Conservation (phyloP, 2,888 invertebrate species). For the Eledona agricola region DNA sequence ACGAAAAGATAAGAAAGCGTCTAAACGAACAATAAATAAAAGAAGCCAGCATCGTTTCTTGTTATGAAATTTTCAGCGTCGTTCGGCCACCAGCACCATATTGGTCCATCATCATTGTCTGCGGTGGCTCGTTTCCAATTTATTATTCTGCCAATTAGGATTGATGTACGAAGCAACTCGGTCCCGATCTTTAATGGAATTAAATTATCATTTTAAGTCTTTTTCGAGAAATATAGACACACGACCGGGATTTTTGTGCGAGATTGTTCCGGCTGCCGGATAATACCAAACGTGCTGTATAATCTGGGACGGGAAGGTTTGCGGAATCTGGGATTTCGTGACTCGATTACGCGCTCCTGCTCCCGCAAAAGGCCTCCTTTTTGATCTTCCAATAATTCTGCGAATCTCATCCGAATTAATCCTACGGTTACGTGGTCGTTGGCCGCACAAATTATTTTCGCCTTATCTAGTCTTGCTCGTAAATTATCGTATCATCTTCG, state of each 20-base stretch:
- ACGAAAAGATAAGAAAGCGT: background rate
- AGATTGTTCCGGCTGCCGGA: slow-evolving; percentile 37
- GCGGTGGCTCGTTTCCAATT: slow-evolving; percentile 32
- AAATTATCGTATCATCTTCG: too few relatives aligned
- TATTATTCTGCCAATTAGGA: slow-evolving; percentile 44
- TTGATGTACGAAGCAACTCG: slow-evolving; percentile 37
- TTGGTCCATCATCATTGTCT: slow-evolving; percentile 35
- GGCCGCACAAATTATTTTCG: too few relatives aligned
- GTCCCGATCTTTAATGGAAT: slow-evolving; percentile 43
- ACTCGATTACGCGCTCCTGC: slow-evolving; percentile 34
- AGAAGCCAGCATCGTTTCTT: slow-evolving; percentile 2
- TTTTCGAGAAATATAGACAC: slow-evolving; percentile 44
- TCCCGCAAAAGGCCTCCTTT: too few relatives aligned
- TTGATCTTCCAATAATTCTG: too few relatives aligned
- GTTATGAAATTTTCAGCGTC: slow-evolving; percentile 15
- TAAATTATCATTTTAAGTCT: slow-evolving; percentile 46
- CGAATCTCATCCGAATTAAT: too few relatives aligned
- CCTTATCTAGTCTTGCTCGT: too few relatives aligned
- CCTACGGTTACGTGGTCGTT: too few relatives aligned
- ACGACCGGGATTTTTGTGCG: slow-evolving; percentile 39
- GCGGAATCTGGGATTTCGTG: slow-evolving; percentile 44
- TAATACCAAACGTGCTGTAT: slow-evolving; percentile 44
- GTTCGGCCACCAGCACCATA: slow-evolving; percentile 28
- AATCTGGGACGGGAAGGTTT: slow-evolving; percentile 43
- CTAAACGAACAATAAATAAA: slow-evolving; percentile 6